These are phyloP conservation scores for Eumaeus atala DNA, from an alignment of 1,140 invertebrate species.

Conservation along the genomic window DNA sequence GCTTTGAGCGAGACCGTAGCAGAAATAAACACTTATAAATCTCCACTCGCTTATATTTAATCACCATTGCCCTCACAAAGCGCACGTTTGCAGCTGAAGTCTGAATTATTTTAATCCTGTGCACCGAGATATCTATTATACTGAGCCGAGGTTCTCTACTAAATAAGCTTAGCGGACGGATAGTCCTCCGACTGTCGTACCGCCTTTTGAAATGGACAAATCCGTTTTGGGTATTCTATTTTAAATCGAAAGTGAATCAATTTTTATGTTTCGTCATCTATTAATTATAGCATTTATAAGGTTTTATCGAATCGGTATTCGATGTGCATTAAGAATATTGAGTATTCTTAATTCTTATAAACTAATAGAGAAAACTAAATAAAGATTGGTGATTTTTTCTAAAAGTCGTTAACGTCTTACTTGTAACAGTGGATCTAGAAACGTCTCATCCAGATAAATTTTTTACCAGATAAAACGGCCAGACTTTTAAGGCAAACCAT, in stretches of 20 bases:
- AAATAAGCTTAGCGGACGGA: slow-evolving; percentile 67
- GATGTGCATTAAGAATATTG: too few relatives aligned
- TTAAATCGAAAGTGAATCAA: neutral
- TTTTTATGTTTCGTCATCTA: neutral
- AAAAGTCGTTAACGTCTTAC: too few relatives aligned
- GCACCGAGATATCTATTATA: slow-evolving; percentile 56
- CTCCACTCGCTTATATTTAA: slow-evolving; percentile 61
- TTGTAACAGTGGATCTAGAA: too few relatives aligned
- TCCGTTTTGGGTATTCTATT: slow-evolving; percentile 33
- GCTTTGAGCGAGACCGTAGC: slow-evolving; percentile 31
- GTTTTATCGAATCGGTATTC: too few relatives aligned
- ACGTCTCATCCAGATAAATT: too few relatives aligned
- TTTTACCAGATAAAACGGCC: too few relatives aligned
- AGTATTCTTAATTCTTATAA: too few relatives aligned
- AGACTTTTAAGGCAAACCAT: too few relatives aligned
- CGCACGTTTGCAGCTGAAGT: slow-evolving; percentile 57
- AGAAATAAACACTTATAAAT: slow-evolving; percentile 70
- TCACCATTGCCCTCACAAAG: slow-evolving; percentile 53
- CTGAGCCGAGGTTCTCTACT: slow-evolving; percentile 44
- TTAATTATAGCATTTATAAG: too few relatives aligned
- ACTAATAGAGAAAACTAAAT: too few relatives aligned
- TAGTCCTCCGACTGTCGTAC: slow-evolving; percentile 47
- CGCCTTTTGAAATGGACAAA: slow-evolving; percentile 47
- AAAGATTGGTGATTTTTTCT: too few relatives aligned
- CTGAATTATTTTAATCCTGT: slow-evolving; percentile 66